A percentile compares a stretch with the other conserved stretches of the same genome.
Conservation (phyloP, 2,797 vertebrate genomes). For the Cottoperca gobio region DNA sequence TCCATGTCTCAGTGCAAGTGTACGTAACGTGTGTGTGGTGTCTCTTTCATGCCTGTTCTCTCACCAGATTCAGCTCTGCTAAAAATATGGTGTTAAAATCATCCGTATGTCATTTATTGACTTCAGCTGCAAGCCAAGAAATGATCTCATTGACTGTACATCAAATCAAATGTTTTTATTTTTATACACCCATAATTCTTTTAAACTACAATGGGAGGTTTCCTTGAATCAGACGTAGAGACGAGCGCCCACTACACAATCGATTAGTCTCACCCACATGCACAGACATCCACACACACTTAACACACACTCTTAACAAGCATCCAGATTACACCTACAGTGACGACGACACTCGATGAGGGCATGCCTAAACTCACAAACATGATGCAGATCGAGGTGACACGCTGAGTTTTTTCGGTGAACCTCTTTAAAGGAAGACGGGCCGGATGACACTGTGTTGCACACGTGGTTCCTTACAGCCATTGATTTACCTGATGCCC, state of each 20-base stretch:
- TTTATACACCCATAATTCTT: not conserved
- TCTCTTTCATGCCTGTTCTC: slow-evolving; percentile 33
- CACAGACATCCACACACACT: not conserved
- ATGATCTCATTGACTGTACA: not conserved
- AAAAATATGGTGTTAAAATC: slow-evolving; percentile 52
- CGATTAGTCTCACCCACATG: not conserved
- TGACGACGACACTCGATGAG: not conserved
- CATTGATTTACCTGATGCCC: slow-evolving; percentile 11
- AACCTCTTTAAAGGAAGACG: not conserved
- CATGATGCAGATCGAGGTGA: slow-evolving; percentile 58
- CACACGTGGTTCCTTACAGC: slow-evolving; percentile 30
- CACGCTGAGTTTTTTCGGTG: slow-evolving; percentile 49
- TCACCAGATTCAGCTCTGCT: slow-evolving; percentile 51
- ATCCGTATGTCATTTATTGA: slow-evolving; percentile 55
- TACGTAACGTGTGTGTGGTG: too few relatives aligned
- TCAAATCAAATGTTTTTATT: not conserved
- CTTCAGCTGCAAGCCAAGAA: slow-evolving; percentile 2
- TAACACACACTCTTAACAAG: not conserved
- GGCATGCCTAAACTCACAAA: slow-evolving; percentile 12
- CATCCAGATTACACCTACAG: slow-evolving; percentile 4
- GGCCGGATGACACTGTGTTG: slow-evolving; percentile 34
- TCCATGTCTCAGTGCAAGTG: too few relatives aligned
- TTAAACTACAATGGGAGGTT: not conserved
- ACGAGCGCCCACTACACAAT: not conserved
- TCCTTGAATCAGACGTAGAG: not conserved